Conservation (phyloP, 2,888 invertebrate species). For the Dasysyrphus tricinctus region DNA sequence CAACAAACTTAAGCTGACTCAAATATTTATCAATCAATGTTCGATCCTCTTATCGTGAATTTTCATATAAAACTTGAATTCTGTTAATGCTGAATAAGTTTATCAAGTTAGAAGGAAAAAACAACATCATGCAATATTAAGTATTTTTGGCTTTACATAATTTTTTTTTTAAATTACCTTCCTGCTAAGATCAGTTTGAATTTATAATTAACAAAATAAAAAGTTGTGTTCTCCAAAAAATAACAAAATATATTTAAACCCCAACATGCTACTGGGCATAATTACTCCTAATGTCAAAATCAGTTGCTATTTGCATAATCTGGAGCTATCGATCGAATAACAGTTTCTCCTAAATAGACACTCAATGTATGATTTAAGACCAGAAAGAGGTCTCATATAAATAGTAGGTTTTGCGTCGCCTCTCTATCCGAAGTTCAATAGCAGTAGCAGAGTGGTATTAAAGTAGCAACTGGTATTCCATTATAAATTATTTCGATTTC, state of each 20-base stretch:
- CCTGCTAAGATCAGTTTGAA: conserved; percentile 39
- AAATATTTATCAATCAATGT: conserved; percentile 14
- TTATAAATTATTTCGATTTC: conserved; percentile 64
- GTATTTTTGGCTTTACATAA: not conserved
- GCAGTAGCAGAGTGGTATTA: not conserved
- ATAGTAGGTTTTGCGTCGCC: conserved; percentile 12
- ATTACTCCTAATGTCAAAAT: conserved; percentile 68
- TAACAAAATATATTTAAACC: conserved; percentile 9
- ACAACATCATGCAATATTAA: not conserved
- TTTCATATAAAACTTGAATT: not conserved
- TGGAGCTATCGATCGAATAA: conserved; percentile 63
- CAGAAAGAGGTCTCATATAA: conserved; percentile 24
- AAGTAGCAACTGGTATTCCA: conserved; percentile 62
- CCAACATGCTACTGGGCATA: conserved; percentile 65
- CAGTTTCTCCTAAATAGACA: conserved; percentile 46
- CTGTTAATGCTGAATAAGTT: conserved; percentile 29
- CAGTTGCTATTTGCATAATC: conserved; percentile 64
- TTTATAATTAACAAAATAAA: conserved; percentile 42
- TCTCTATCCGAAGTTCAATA: conserved; percentile 4
- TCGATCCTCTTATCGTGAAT: not conserved
- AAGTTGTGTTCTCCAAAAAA: not conserved
- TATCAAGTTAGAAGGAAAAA: not conserved
- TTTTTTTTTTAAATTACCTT: conserved; percentile 31
- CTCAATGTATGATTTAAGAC: conserved; percentile 63
- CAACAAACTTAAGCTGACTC: not conserved